Conservation (phyloP, 1,140 invertebrate species). For the Aleiodes sp. region DNA sequence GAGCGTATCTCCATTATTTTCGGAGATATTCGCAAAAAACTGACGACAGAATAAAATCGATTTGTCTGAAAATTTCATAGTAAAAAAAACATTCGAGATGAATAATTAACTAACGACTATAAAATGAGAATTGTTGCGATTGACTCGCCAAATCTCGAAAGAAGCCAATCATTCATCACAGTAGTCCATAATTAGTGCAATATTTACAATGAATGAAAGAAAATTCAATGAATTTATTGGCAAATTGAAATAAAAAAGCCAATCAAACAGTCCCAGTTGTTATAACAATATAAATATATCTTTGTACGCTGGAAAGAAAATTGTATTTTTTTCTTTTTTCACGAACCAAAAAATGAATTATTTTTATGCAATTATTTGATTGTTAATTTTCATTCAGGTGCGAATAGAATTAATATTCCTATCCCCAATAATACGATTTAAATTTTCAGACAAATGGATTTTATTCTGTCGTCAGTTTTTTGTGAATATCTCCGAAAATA, state of each 20-base stretch:
- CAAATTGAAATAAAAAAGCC: conserved; percentile 41
- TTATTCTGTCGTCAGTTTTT: no score
- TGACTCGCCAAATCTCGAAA: conserved; percentile 32
- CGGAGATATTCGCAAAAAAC: no score
- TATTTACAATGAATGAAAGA: conserved; percentile 41
- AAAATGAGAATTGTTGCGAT: conserved; percentile 23
- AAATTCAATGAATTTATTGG: conserved; percentile 47
- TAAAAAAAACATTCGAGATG: no score
- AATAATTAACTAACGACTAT: neutral
- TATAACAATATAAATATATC: conserved; percentile 59
- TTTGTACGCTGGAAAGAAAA: conserved; percentile 51
- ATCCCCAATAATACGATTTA: no score
- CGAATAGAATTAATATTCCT: no score
- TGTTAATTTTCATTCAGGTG: no score
- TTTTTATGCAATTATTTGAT: conserved; percentile 18
- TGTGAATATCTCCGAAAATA: no score
- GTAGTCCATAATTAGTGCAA: conserved; percentile 60
- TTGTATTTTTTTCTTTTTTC: conserved; percentile 24
- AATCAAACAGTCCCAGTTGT: conserved; percentile 35
- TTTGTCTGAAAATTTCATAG: no score
- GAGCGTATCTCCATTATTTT: no score
- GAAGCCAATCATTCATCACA: conserved; percentile 48
- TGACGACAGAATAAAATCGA: no score
- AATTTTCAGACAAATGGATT: no score
- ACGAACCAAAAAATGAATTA: neutral